These are phyloP conservation scores for Silurus asotus DNA, from an alignment of 2,113 vertebrate species.

Conservation along the genomic window DNA sequence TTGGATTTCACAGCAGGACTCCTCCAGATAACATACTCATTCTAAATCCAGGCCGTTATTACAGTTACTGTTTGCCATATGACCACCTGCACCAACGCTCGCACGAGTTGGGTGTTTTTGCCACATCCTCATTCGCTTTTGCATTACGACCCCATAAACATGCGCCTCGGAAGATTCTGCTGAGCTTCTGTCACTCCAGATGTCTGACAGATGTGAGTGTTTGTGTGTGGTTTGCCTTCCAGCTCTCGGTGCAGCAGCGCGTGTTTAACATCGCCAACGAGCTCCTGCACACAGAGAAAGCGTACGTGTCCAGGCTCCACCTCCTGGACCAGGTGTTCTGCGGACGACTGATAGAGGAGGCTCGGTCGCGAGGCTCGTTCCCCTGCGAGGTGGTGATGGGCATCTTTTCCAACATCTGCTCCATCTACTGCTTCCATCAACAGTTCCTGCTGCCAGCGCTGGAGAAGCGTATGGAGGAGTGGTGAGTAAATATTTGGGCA, in stretches of 20 bases:
- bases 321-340: conserved; percentile 92
- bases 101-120: neutral
- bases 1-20: neutral
- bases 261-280: conserved; percentile 91
- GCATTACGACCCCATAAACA: neutral
- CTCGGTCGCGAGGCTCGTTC: conserved; percentile 80
- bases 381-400: conserved; percentile 86
- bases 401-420: conserved; percentile 93
- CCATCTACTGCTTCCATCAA: conserved; percentile 91
- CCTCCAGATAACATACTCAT: neutral
- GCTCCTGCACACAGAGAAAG: conserved; percentile 85
- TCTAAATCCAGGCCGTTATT: neutral
- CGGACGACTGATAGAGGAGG: conserved; percentile 84
- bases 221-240: conserved; percentile 26
- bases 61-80: neutral
- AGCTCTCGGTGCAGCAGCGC: conserved; percentile 85
- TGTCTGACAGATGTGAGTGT: conserved; percentile 1
- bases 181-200: conserved; percentile 14
- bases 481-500: conserved; percentile 69
- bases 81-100: neutral
- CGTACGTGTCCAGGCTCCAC: conserved; percentile 86
- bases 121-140: neutral
- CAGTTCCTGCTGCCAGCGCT: conserved; percentile 89
- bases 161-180: too few relatives aligned
- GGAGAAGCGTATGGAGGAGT: conserved; percentile 92